These are phyloP conservation scores for Menidia menidia DNA, from an alignment of 2,797 vertebrate genomes.

Conservation along the genomic window DNA sequence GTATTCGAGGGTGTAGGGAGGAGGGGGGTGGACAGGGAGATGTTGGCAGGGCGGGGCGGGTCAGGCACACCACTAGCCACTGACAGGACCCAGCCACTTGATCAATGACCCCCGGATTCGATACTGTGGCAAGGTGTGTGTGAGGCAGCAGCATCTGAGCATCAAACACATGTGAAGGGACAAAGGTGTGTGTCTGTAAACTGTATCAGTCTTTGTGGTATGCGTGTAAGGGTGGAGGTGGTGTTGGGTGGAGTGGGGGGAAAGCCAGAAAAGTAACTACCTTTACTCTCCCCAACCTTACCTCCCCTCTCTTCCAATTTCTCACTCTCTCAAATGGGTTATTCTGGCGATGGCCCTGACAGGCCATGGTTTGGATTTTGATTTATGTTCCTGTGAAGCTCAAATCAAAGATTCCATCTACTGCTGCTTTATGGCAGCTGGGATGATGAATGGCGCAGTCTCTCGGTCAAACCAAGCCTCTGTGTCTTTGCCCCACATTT, in stretches of 20 bases:
- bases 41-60: slow-evolving; percentile 75
- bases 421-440: slow-evolving; percentile 99
- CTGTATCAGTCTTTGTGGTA: slow-evolving; percentile 39
- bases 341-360: slow-evolving; percentile 97
- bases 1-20: slow-evolving; percentile 71
- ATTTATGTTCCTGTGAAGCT: slow-evolving; percentile 99
- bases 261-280: slow-evolving; percentile 79
- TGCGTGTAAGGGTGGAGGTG: slow-evolving; percentile 14
- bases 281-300: slow-evolving; percentile 76
- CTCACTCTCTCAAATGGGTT: slow-evolving; percentile 94
- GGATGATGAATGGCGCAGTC: slow-evolving; percentile 99
- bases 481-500: slow-evolving; percentile 99
- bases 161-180: slow-evolving; percentile 69
- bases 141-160: slow-evolving; percentile 75
- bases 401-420: slow-evolving; percentile 99
- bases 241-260: slow-evolving; percentile 31
- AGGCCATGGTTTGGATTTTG: slow-evolving; percentile 99
- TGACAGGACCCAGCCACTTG: slow-evolving; percentile 83
- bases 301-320: slow-evolving; percentile 74
- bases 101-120: slow-evolving; percentile 82
- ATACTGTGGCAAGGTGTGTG: slow-evolving; percentile 68
- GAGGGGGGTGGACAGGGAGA: slow-evolving; percentile 56
- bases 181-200: slow-evolving; percentile 69
- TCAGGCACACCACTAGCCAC: slow-evolving; percentile 80
- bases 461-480: slow-evolving; percentile 97